These are phyloP conservation scores for Calliscelio sp. DNA, from an alignment of 2,888 invertebrate species.

Conservation along the genomic window DNA sequence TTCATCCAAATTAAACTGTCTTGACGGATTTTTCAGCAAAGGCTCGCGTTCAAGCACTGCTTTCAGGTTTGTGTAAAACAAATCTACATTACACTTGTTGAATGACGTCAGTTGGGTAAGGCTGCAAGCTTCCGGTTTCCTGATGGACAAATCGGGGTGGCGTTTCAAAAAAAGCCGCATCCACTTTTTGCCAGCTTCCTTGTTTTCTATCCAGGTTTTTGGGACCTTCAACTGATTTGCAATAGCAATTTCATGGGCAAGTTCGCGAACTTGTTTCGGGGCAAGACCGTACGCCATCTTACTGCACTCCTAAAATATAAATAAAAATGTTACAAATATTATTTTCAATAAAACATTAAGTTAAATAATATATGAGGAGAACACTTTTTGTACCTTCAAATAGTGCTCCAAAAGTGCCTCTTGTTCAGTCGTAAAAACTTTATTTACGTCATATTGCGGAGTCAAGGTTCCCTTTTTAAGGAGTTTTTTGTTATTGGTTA, in stretches of 20 bases:
- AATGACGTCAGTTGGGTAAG: conserved; percentile 50
- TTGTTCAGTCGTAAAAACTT: conserved; percentile 45
- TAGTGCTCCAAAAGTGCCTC: conserved; percentile 15
- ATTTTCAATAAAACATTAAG: conserved; percentile 8
- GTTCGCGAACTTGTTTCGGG: conserved; percentile 31
- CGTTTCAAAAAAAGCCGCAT: conserved; percentile 47
- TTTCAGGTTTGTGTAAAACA: conserved; percentile 48
- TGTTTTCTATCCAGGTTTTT: conserved; percentile 31
- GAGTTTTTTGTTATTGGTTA: conserved; percentile 11
- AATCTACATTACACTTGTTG: conserved; percentile 48
- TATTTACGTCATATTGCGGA: conserved; percentile 40
- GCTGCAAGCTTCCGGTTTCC: conserved; percentile 59
- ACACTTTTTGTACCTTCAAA: conserved; percentile 39
- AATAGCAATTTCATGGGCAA: conserved; percentile 37
- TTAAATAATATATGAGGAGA: conserved; percentile 16
- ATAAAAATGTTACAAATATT: conserved; percentile 12
- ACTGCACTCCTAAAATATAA: conserved; percentile 42
- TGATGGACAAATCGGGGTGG: conserved; percentile 29
- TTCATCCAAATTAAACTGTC: conserved; percentile 80
- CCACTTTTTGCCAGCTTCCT: conserved; percentile 48
- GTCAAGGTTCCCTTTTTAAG: conserved; percentile 7
- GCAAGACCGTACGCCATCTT: conserved; percentile 47
- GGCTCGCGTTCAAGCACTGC: conserved; percentile 8
- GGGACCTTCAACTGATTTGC: conserved; percentile 25
- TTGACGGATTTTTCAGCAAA: conserved; percentile 62